A percentile compares a stretch with the other conserved stretches of the same genome.
Conservation (phyloP, 2,797 vertebrate species). For the Alauda arvensis region DNA sequence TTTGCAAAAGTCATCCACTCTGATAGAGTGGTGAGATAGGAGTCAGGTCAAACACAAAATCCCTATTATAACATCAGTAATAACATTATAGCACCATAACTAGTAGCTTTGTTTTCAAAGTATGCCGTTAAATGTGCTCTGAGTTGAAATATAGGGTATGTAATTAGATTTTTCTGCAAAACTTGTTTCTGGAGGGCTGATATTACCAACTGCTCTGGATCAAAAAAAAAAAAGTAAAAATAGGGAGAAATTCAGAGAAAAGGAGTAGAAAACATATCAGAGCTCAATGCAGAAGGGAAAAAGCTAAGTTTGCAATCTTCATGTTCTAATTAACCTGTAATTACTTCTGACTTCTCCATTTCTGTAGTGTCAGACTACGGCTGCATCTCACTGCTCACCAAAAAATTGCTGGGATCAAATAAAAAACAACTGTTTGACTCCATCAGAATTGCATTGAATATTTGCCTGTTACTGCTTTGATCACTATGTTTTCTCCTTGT, state of each 20-base stretch:
- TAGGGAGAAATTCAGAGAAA: background rate
- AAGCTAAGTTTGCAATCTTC: background rate
- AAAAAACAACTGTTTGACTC: background rate
- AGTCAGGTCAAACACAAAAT: background rate
- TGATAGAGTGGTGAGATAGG: background rate
- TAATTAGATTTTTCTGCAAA: background rate
- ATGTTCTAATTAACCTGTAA: background rate
- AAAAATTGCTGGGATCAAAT: background rate
- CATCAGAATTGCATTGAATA: background rate
- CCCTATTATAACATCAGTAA: background rate
- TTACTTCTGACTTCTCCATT: background rate
- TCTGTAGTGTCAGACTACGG: background rate
- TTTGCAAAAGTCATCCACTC: background rate
- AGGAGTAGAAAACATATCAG: background rate
- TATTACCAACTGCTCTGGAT: background rate
- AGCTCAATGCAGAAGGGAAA: background rate
- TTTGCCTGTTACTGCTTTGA: background rate
- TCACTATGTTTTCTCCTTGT: background rate
- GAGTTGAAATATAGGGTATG: background rate
- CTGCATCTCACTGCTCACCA: background rate
- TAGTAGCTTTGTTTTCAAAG: slow-evolving; percentile 10
- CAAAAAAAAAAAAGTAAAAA: background rate
- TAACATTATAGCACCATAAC: background rate
- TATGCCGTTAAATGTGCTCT: background rate
- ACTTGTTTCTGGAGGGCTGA: background rate